Percentiles rank a stretch among this genome's conserved stretches.
These are phyloP conservation scores for Hipparchia semele DNA, from an alignment of 2,888 invertebrate genomes.

Conservation along the genomic window DNA sequence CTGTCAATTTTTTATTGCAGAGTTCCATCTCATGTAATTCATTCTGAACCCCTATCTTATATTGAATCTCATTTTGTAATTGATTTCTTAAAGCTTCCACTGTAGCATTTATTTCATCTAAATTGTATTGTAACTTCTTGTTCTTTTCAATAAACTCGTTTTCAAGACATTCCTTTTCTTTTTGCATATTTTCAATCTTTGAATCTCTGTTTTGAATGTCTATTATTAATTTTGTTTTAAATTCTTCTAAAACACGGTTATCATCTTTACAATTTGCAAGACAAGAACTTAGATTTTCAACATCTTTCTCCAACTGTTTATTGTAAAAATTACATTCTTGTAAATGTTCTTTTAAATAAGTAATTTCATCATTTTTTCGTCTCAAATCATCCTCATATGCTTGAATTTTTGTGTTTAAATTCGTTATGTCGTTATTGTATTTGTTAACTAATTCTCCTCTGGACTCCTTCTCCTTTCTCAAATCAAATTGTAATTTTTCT, in stretches of 20 bases:
- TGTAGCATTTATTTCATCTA: constrained; percentile 59
- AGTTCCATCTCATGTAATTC: constrained; percentile 45
- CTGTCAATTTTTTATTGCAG: constrained; percentile 24
- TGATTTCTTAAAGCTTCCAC: constrained; percentile 58
- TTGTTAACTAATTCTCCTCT: constrained; percentile 52
- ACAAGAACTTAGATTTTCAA: constrained; percentile 49
- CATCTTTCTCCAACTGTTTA: constrained; percentile 53
- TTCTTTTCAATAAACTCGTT: constrained; percentile 52
- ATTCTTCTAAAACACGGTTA: constrained; percentile 50
- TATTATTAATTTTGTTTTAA: constrained; percentile 49
- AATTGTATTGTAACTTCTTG: constrained; percentile 50
- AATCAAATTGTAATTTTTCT: constrained; percentile 57
- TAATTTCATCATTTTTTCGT: constrained; percentile 52
- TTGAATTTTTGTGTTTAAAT: constrained; percentile 48
- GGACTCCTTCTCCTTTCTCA: constrained; percentile 58
- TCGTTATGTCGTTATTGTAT: constrained; percentile 51
- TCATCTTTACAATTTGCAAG: constrained; percentile 49
- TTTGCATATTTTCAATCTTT: constrained; percentile 50
- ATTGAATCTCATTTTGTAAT: constrained; percentile 60
- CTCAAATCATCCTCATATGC: constrained; percentile 50
- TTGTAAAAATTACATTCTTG: constrained; percentile 43
- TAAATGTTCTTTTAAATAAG: constrained; percentile 50
- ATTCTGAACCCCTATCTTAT: constrained; percentile 55
- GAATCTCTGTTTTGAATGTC: constrained; percentile 53
- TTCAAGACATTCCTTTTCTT: constrained; percentile 53